Percentiles rank a stretch among this genome's conserved stretches.
phyloP scores from a whole-genome alignment of 2,797 vertebrate genomes.

The Simalia tracyae region DNA sequence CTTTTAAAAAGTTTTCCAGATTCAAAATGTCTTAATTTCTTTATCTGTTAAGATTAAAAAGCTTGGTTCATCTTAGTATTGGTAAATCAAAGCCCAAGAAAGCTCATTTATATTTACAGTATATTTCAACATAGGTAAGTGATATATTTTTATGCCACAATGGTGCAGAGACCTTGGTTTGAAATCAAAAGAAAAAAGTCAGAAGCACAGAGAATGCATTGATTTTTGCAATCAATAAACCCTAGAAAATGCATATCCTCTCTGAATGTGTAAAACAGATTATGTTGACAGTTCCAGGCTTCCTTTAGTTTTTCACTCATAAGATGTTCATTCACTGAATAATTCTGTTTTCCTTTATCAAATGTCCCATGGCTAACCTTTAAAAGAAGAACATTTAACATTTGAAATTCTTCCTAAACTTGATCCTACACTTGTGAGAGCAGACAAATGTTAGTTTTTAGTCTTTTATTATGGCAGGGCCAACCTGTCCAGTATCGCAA shows the following conservation, averaged over 20 bases:
- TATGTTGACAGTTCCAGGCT: slow-evolving; percentile 29
- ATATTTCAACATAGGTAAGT: not conserved
- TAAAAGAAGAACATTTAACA: slow-evolving; percentile 2
- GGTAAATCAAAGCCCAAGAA: not conserved
- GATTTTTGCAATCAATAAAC: slow-evolving; percentile 4
- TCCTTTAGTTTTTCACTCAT: slow-evolving; percentile 24
- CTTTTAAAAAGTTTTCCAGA: not conserved
- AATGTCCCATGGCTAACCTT: slow-evolving; percentile 22
- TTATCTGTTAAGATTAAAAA: not conserved
- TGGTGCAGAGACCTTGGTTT: not conserved
- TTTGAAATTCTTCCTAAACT: slow-evolving; percentile 9
- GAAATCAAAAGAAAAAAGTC: not conserved
- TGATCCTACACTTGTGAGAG: not conserved
- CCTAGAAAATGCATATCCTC: not conserved
- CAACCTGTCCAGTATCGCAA: not conserved
- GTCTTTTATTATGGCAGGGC: not conserved
- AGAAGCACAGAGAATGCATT: not conserved
- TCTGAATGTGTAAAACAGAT: slow-evolving; percentile 28
- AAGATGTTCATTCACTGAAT: slow-evolving; percentile 36
- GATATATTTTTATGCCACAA: not conserved
- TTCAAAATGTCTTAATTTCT: not conserved
- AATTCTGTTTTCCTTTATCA: slow-evolving; percentile 32
- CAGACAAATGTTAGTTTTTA: not conserved
- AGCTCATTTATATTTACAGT: not conserved
- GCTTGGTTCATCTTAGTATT: not conserved